Evolutionary conservation across 2,113 vertebrate species (phyloP), one percentile per base, ranked within the genome.

Genomic region (Neolamprologus variostigma): DNA sequence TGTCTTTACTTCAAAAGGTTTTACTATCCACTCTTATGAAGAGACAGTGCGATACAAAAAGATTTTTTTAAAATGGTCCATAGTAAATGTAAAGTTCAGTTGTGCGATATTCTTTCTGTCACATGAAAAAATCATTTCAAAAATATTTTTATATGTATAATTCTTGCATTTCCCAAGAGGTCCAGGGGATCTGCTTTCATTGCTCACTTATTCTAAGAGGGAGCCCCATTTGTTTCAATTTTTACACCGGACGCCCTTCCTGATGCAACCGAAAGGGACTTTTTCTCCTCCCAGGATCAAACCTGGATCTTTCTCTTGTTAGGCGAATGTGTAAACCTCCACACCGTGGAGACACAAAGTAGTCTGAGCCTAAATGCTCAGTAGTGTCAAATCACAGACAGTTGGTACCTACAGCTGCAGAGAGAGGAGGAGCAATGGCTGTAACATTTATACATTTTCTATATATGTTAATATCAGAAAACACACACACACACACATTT

Each of bases 1-100:
- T 82, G 63, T 90, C 50, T 87, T 93, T 89, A 76, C 37, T 45
- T 45, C 13, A 21, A 42, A 28, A 19, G 16, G 47, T 8, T 86
- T 55, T 54, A 11, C 12, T 5, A 33, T 37, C 59, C 4, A 78
- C 45, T 19, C 14, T 26, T 45, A 42, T 42, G n/a, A 73, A 6
- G 66, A 45, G 37, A 0, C 1, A 0, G 21, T 45, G 37, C 0
- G 5, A 23, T 71, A 23, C 21, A 71, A 71, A 37, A 37, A 28
- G 5, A 40, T 14, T 40, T 40, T 63, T 9, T 13, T 21, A 0
- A 9, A 71, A 42, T 71, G 8, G n/a, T 23, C 37, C 37, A 71
- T 23, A 42, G 7, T 71, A 45, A 71, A 71, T 45, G 21, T 71
- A 71, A 26, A 71, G 66, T 16, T 71, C 8, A 42, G 37, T 16